Base-by-base conservation (phyloP, 2,113 vertebrate genomes). In the Dicaeum eximium region DNA sequence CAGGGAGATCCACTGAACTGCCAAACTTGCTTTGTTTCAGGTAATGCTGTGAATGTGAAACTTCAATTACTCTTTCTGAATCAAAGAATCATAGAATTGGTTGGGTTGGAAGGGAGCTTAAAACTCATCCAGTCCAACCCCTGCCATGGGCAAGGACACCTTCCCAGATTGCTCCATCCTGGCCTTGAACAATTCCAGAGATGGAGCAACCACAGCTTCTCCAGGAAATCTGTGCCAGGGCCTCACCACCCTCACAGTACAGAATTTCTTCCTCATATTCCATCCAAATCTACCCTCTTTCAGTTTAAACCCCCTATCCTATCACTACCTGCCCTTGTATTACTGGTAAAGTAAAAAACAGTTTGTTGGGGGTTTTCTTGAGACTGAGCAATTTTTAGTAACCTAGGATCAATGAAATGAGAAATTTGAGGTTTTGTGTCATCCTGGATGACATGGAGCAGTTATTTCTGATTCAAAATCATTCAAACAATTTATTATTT, bases 391-490 rank as follows among this genome's bases (percentile, higher is more conserved):
- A 20, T 54, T 79, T 31, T 58, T 48, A 69, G 53, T 48, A 82
- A 60, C 31, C 22, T 33, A 9, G 20, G 24, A 35, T 73, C 50
- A 73, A 4, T 28, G 27, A 77, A 90, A 92, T 11, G 24, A n/a
- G 61, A 79, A 89, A 54, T 67, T 10, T 18, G 65, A 84, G 50
- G 14, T 2, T 86, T 88, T 74, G 9, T 81, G 31, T 72, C 56
- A 35, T 23, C 31, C 62, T 44, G 38, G 28, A 7, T 51, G 30
- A 79, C 7, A 42, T 3, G 40, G n/a, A 81, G 12, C 25, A 75
- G 14, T 33, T 89, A 47, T 57, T 91, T 87, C 88, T 75, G 42
- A n/a, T n/a, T n/a, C n/a, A n/a, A n/a, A n/a, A n/a, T n/a, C 18
- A 10, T 50, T 77, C 60, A 92, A 77, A 62, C 11, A 62, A 50